Base-by-base conservation (phyloP, 2,888 invertebrate genomes). In the Brachynemurus nebulosus region DNA sequence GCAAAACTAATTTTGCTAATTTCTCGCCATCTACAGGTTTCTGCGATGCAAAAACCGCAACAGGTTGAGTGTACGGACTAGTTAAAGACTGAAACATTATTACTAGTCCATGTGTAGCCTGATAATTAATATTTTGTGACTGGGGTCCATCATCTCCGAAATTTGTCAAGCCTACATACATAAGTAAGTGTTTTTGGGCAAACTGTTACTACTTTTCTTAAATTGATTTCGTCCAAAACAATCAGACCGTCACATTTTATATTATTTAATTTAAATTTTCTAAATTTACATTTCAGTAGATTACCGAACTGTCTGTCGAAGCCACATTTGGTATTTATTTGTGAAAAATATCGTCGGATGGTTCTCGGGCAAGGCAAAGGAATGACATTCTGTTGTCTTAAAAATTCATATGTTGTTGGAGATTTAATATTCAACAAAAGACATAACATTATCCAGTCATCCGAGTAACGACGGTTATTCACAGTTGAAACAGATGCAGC, bases 31-130 rank as follows among this genome's bases (percentile, higher is more conserved):
- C 40, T 20, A 48, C 49, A 5, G 51, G 44, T 4, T 48, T 45
- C 34, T 47, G 48, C 7, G 49, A 45, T 4, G 52, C 49, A 45
- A 48, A 53, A 8, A 52, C 51, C 4, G 49, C 50, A 25, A 53
- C 45, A 11, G 52, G 51, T 36, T 53, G 52, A 17, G 45, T 42
- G 36, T 45, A 52, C 12, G 38, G 33, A 16, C 48, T 52, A 9
- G 42, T 45, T n/a, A 53, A 23, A 7, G 51, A 30, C 37, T 48
- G 46, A 16, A 48, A 52, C 49, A 50, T 51, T n/a, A 53, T 39
- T 5, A 53, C 49, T 9, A 52, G 45, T 5, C 47, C 47, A 35
- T 50, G 47, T 45, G 51, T 46, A 1, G 50, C 52, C 12, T 17
- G 12, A 8, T 40, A 17, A 7, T 46, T 18, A 7, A 38, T 37